phyloP scores from a whole-genome alignment of 1,140 invertebrate species.

The Doryteuthis pealeii region DNA sequence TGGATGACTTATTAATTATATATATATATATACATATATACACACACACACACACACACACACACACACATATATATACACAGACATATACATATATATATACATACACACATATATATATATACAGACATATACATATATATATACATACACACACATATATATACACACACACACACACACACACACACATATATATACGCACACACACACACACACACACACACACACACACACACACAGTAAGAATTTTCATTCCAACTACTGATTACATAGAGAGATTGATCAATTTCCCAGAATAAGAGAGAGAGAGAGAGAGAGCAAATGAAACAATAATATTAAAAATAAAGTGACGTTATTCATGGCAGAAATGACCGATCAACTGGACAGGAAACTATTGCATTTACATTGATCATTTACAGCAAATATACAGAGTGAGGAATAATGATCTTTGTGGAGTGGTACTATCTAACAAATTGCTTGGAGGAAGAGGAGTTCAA shows the following conservation, averaged over 20 bases:
- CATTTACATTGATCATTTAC: too few relatives aligned
- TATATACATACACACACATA: background rate
- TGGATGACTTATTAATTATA: too few relatives aligned
- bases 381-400: too few relatives aligned
- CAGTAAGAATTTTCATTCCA: background rate
- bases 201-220: background rate
- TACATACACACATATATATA: background rate
- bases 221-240: background rate
- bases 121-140: background rate
- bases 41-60: slow-evolving; percentile 9
- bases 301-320: background rate
- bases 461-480: too few relatives aligned
- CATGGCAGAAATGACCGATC: too few relatives aligned
- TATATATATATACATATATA: slow-evolving; percentile 21
- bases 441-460: too few relatives aligned
- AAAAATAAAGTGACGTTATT: too few relatives aligned
- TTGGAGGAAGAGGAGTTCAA: too few relatives aligned
- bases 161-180: background rate
- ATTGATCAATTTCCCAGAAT: background rate
- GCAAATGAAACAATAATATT: background rate
- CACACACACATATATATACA: slow-evolving; percentile 3
- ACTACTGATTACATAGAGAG: too few relatives aligned
- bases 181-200: background rate
- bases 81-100: background rate
- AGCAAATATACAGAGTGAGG: too few relatives aligned